phyloP scores from a whole-genome alignment of 2,888 invertebrate species.

The Trisateles emortualis region DNA sequence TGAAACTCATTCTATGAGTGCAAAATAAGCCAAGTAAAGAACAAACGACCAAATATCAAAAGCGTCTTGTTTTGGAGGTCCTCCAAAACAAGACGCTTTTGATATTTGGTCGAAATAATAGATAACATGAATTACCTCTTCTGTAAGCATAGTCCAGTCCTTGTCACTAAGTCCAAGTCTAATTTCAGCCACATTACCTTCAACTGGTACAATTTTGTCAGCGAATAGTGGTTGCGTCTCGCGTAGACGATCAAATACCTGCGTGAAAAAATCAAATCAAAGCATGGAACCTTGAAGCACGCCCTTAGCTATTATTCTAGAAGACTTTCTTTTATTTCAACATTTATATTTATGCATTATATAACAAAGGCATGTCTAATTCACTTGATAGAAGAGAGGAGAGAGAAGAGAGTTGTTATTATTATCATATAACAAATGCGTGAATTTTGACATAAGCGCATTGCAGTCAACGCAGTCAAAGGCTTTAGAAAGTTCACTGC shows the following conservation, averaged over 20 bases:
- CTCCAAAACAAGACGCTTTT: not conserved
- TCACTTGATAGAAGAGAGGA: no score
- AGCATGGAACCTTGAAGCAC: no score
- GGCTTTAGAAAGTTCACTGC: no score
- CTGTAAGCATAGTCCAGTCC: slow-evolving; percentile 20
- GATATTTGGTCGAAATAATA: not conserved
- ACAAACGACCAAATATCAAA: no score
- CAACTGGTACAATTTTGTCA: slow-evolving; percentile 20
- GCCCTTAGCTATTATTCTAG: no score
- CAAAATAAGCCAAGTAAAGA: no score
- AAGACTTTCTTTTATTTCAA: not conserved
- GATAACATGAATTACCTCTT: slow-evolving; percentile 18
- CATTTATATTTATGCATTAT: slow-evolving; percentile 16
- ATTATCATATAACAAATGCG: no score
- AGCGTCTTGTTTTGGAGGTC: no score
- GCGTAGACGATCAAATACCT: slow-evolving; percentile 20
- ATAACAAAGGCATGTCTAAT: slow-evolving; percentile 28
- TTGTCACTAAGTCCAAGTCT: slow-evolving; percentile 21
- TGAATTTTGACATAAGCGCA: no score
- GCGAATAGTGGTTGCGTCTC: slow-evolving; percentile 16
- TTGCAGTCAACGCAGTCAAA: no score
- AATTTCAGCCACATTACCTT: slow-evolving; percentile 21
- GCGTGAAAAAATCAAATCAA: not conserved
- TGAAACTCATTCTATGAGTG: no score
- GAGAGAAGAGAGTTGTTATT: no score